Evolutionary conservation across 1,140 invertebrate genomes (phyloP).

Genomic region (Heliconius melpomene): DNA sequence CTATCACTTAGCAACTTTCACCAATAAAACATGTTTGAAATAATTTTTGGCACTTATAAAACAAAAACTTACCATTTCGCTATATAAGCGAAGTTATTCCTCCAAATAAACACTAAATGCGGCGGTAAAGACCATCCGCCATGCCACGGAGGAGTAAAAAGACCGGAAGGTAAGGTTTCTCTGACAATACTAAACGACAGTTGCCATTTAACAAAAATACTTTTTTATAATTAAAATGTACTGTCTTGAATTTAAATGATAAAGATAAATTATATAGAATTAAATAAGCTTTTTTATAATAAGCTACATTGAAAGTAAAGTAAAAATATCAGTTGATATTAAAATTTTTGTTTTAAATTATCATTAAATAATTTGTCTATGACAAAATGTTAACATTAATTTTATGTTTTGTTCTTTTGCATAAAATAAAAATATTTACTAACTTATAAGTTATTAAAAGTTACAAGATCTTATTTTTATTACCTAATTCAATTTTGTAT

Average conservation of each 20-base stretch:
- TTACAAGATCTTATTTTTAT: no score
- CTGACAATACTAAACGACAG: conserved; percentile 61
- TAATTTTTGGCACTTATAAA: conserved; percentile 44
- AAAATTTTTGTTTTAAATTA: background rate
- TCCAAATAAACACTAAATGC: conserved; percentile 75
- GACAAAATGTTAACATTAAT: background rate
- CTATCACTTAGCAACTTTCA: conserved; percentile 29
- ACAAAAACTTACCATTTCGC: conserved; percentile 79
- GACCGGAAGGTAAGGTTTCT: conserved; percentile 68
- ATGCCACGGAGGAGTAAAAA: conserved; percentile 81
- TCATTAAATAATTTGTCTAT: background rate
- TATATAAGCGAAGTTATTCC: conserved; percentile 74
- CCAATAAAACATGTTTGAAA: conserved; percentile 23
- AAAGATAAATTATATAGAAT: background rate
- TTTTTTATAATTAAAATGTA: background rate
- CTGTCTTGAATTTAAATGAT: background rate
- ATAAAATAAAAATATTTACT: background rate
- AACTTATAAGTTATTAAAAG: no score
- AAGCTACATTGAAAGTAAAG: no score
- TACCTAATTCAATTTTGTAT: background rate
- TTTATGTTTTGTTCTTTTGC: background rate
- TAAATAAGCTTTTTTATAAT: background rate
- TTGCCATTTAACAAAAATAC: conserved; percentile 50
- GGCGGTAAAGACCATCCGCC: conserved; percentile 79
- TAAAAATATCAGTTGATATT: no score